phyloP scores from a whole-genome alignment of 37 sponge, comb jelly and placozoan genomes.

The Hexactinellida sp. region DNA sequence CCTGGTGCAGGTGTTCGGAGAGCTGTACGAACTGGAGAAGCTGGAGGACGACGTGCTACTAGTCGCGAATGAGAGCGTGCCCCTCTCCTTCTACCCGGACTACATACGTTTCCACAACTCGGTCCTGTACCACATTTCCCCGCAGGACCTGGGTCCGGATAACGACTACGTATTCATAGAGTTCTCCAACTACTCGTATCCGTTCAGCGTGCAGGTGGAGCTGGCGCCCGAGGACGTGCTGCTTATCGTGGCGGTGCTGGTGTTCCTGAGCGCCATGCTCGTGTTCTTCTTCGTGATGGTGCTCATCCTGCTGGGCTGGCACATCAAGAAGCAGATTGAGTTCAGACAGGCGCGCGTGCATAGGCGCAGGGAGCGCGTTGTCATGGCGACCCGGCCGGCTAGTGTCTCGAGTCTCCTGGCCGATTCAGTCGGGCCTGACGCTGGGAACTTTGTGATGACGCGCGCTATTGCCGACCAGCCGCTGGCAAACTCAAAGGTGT shows the following conservation, averaged over 20 bases:
- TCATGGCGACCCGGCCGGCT: not conserved
- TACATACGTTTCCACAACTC: not conserved
- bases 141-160: not conserved
- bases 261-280: not conserved
- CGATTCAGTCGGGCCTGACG: not conserved
- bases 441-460: not conserved
- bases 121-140: not conserved
- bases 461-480: slow-evolving; percentile 3
- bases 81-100: not conserved
- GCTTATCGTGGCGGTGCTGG: not conserved
- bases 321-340: slow-evolving; percentile 12
- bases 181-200: not conserved
- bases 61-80: not conserved
- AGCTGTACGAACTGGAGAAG: not conserved
- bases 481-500: not conserved
- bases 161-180: not conserved
- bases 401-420: not conserved
- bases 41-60: not conserved
- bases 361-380: not conserved
- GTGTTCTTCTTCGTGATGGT: not conserved
- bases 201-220: not conserved
- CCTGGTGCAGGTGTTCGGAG: not conserved
- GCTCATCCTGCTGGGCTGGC: not conserved
- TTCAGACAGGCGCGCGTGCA: slow-evolving; percentile 2
- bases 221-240: not conserved